A percentile compares a stretch with the other conserved stretches of the same genome.
phyloP scores from a whole-genome alignment of 2,888 invertebrate species.

The Drosophila affinis region DNA sequence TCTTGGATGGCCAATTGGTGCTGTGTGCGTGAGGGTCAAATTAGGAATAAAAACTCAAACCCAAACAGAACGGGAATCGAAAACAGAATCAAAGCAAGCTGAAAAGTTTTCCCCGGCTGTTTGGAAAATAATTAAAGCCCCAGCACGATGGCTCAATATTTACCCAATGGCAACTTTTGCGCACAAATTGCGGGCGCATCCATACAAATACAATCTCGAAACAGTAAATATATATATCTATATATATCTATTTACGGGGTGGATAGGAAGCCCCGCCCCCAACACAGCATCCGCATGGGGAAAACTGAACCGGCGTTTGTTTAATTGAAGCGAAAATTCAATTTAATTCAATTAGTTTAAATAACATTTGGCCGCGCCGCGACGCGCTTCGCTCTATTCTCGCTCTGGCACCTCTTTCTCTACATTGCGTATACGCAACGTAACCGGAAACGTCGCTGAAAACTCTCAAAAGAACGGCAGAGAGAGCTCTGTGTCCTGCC shows the following conservation, averaged over 20 bases:
- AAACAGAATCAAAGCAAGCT: constrained; percentile 50
- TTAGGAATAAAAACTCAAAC: constrained; percentile 30
- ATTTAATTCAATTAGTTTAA: constrained; percentile 77
- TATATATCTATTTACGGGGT: background rate
- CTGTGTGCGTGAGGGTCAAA: constrained; percentile 51
- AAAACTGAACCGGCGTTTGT: constrained; percentile 45
- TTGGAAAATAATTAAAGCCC: constrained; percentile 68
- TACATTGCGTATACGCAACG: constrained; percentile 60
- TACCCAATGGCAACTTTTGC: constrained; percentile 59
- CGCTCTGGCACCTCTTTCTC: constrained; percentile 46
- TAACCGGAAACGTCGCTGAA: constrained; percentile 64
- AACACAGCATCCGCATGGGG: background rate
- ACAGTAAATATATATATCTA: background rate
- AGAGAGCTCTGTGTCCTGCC: constrained; percentile 21
- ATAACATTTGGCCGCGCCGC: constrained; percentile 52
- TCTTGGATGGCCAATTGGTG: constrained; percentile 88
- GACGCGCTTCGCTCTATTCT: constrained; percentile 3
- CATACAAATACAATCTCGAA: constrained; percentile 19
- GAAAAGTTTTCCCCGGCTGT: constrained; percentile 52
- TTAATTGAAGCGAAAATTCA: constrained; percentile 58
- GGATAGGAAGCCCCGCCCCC: background rate
- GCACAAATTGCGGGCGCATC: constrained; percentile 44
- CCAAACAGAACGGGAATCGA: constrained; percentile 31
- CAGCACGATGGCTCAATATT: constrained; percentile 75
- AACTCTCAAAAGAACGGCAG: constrained; percentile 52